Base-by-base conservation (phyloP, 1,140 invertebrate genomes). In the Drosophila miranda region DNA sequence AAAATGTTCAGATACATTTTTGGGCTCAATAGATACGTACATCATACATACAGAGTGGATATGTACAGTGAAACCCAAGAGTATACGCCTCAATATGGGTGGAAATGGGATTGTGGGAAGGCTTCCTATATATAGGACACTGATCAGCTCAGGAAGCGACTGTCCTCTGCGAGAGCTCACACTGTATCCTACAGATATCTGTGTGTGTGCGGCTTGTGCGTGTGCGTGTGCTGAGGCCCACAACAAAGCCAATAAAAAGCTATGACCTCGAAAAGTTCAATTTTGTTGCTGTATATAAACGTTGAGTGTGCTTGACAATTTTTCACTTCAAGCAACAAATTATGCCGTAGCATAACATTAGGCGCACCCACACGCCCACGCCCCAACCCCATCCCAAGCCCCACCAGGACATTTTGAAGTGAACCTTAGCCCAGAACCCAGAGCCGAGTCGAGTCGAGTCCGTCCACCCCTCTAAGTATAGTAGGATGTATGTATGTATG, bases 301-400 rank as follows among this genome's bases (percentile, higher is more conserved):
- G 78, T 77, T 70, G 81, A 84, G 80, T 78, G 81, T 78, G 78
- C 82, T 75, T 87, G 82, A 81, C 82, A 86, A 86, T 86, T 87
- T 86, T 86, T 87, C 81, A 86, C 74, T 81, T 87, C 77, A 86
- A 77, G 81, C 82, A 83, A 81, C 81, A 86, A 87, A 86, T 86
- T 86, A 86, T 86, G 82, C 81, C 74, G 78, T 69, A 70, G 81
- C 82, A 86, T 76, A 86, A 86, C 81, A 84, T 86, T 84, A 83
- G 81, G 63, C 72, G 60, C 60, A 69, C 81, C 63, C 63, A 80
- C 51, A 51, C 66, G 69, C 62, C 59, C 72, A 43, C 46, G 51
- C 26, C 41, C 13, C 44, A 4, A 4, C 21, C 21, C 21, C 2
- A 2, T 64, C 62, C 63, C 72, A 43, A 43, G 51, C 26, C 41